These are phyloP conservation scores for Tetragonisca angustula DNA, from an alignment of 2,888 invertebrate species.

Conservation along the genomic window DNA sequence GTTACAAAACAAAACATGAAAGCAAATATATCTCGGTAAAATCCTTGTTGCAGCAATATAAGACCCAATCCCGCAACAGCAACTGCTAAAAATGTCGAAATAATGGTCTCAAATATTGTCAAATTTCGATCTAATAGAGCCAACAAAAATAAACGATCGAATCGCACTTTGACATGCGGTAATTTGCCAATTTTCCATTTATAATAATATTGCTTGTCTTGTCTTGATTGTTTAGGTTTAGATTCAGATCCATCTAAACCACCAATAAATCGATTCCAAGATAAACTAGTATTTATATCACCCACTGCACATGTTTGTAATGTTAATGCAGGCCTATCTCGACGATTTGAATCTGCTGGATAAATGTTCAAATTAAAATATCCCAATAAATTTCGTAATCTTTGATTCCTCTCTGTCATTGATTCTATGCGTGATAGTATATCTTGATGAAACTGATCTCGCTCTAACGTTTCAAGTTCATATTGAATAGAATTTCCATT, in stretches of 20 bases:
- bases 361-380: conserved; percentile 73
- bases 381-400: conserved; percentile 77
- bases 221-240: conserved; percentile 85
- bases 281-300: conserved; percentile 85
- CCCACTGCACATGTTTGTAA: conserved; percentile 86
- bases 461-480: conserved; percentile 80
- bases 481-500: conserved; percentile 85
- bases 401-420: conserved; percentile 79
- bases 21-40: conserved; percentile 96
- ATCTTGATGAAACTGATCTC: conserved; percentile 76
- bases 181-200: conserved; percentile 87
- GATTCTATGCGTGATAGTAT: conserved; percentile 73
- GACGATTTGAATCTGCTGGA: conserved; percentile 68
- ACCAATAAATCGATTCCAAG: conserved; percentile 86
- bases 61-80: conserved; percentile 94
- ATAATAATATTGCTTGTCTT: conserved; percentile 86
- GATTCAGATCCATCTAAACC: conserved; percentile 86
- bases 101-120: conserved; percentile 91
- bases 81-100: conserved; percentile 93
- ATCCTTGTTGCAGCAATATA: conserved; percentile 91
- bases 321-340: conserved; percentile 77
- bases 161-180: conserved; percentile 91
- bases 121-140: conserved; percentile 97
- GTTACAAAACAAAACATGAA: conserved; percentile 99
- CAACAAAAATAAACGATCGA: conserved; percentile 96